A percentile compares a stretch with the other conserved stretches of the same genome.
These are phyloP conservation scores for Oxystoma pomonae DNA, from an alignment of 2,888 invertebrate genomes.

Conservation along the genomic window DNA sequence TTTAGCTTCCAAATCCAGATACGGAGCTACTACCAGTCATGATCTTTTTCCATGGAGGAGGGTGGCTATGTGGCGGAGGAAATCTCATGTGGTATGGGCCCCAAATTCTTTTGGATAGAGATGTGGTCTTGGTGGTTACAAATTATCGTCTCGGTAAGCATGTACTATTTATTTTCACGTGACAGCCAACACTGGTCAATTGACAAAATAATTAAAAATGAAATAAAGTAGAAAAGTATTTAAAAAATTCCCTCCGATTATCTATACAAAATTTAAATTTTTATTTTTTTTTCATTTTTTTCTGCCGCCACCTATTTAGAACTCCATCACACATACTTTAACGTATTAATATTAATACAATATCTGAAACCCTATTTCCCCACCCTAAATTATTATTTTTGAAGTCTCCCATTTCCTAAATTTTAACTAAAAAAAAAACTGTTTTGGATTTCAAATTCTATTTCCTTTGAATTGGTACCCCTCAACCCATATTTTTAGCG, in stretches of 20 bases:
- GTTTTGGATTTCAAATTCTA: too few relatives aligned
- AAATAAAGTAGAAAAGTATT: background rate
- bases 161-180: too few relatives aligned
- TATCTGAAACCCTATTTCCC: too few relatives aligned
- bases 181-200: background rate
- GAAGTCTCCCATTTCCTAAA: too few relatives aligned
- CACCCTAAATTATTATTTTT: too few relatives aligned
- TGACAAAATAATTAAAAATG: background rate
- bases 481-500: too few relatives aligned
- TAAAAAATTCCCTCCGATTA: background rate
- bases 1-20: conserved; percentile 8
- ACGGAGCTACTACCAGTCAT: conserved; percentile 58
- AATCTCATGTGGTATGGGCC: conserved; percentile 67
- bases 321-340: too few relatives aligned
- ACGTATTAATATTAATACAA: too few relatives aligned
- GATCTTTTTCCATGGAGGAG: conserved; percentile 72
- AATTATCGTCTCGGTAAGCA: conserved; percentile 63
- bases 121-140: conserved; percentile 63
- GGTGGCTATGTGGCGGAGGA: conserved; percentile 70
- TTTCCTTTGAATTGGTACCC: too few relatives aligned
- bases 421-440: too few relatives aligned
- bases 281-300: too few relatives aligned
- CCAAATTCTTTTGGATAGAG: conserved; percentile 63
- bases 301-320: too few relatives aligned
- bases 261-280: background rate